Evolutionary conservation across 2,888 invertebrate genomes (phyloP).

Genomic region (Galerucella pusilla): DNA sequence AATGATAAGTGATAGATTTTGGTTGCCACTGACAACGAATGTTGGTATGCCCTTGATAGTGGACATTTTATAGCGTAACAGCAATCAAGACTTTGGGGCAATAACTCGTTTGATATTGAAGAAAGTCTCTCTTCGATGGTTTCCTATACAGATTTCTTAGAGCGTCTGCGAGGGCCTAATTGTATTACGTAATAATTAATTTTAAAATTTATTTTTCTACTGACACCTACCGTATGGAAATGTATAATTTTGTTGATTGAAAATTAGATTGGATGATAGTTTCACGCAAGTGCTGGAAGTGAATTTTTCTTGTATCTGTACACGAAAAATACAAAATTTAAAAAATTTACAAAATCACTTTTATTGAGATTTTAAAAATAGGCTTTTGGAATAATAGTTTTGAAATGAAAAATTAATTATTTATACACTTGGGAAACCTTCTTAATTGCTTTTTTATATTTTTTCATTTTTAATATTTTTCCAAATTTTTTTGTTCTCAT

Average conservation of each 20-base stretch:
- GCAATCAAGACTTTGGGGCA: slow-evolving; percentile 15
- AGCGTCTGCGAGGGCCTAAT: background rate
- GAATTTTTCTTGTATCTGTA: too few relatives aligned
- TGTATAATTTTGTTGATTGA: background rate
- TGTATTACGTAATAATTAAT: background rate
- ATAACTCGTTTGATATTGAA: slow-evolving; percentile 14
- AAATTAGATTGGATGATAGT: background rate
- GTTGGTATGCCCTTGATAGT: slow-evolving; percentile 17
- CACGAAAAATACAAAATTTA: too few relatives aligned
- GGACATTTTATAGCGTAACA: slow-evolving; percentile 11
- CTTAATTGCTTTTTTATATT: too few relatives aligned
- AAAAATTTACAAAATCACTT: too few relatives aligned
- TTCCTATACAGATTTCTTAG: slow-evolving; percentile 3
- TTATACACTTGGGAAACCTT: too few relatives aligned
- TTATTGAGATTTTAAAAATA: too few relatives aligned
- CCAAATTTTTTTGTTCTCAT: too few relatives aligned
- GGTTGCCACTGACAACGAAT: slow-evolving; percentile 12
- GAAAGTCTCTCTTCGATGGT: slow-evolving; percentile 11
- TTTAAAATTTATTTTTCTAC: background rate
- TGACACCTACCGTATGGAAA: background rate
- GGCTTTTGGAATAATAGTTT: too few relatives aligned
- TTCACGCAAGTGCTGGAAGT: too few relatives aligned
- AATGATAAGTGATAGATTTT: background rate
- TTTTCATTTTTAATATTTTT: too few relatives aligned
- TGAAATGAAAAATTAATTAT: too few relatives aligned